Evolutionary conservation across 2,888 invertebrate species (phyloP), one percentile per base, ranked within the genome.

Genomic region (Drosophila seclusa): DNA sequence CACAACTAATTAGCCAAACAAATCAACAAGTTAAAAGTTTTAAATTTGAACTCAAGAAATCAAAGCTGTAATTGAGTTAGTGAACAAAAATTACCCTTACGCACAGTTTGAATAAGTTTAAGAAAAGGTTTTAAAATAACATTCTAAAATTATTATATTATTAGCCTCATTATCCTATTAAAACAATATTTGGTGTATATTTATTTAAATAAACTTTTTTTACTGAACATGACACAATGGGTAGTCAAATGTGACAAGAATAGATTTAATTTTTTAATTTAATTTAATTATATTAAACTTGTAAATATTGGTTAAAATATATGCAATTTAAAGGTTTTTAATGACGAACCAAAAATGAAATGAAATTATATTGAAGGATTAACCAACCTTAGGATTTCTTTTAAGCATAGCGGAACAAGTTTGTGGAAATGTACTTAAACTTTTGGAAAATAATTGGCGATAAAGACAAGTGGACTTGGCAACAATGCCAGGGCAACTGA

Each of bases 401-500:
- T 72, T 68, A 7, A 62, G 8, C 80, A 78, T 80, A 18, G 10
- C 13, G 31, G 4, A 49, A 5, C 1, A 2, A 34, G 50, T 48
- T 36, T 34, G 10, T 27, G 1, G 2, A 54, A 36, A 8, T 45
- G 21, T 57, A 61, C 52, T 59, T 40, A 54, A 63, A 50, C 42
- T 66, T 64, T 61, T 11, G 29, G 40, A 29, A 70, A 74, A 45
- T n/a, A 67, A 68, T 24, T 57, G 57, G 42, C 76, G 73, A 70
- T 49, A 70, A 68, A 62, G 62, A 73, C 78, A 73, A 72, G 80
- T 69, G 87, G 79, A 73, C 88, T 77, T 80, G 87, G 76, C 82
- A 74, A 88, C 78, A 80, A 83, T 79, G 71, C 60, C 53, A 55
- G 54, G 69, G 60, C 76, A 79, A 87, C 87, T 88, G 83, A 71